A percentile compares a stretch with the other conserved stretches of the same genome.
Conservation (phyloP, 2,113 vertebrate genomes). For the Erinaceus europaeus region DNA sequence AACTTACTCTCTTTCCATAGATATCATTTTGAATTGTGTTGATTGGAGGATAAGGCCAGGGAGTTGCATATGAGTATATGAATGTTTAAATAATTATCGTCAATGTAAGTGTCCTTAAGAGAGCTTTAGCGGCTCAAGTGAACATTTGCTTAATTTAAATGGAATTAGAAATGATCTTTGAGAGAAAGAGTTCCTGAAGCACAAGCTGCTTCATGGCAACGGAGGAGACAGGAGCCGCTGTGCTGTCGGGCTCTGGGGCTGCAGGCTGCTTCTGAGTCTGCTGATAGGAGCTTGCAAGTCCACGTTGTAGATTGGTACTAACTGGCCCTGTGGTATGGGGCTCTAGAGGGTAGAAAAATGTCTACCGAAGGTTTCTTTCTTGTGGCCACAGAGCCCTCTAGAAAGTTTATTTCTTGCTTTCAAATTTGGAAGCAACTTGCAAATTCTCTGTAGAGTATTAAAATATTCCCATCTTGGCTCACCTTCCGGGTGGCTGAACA, state of each 20-base stretch:
- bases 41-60: conserved; percentile 57
- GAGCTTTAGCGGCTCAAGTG: conserved; percentile 67
- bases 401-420: conserved; percentile 55
- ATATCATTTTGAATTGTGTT: conserved; percentile 60
- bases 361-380: conserved; percentile 21
- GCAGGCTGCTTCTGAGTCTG: neutral
- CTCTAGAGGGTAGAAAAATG: conserved; percentile 23
- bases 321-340: conserved; percentile 30
- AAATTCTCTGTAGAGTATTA: conserved; percentile 62
- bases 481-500: conserved; percentile 33
- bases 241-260: conserved; percentile 10
- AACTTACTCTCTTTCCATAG: conserved; percentile 15
- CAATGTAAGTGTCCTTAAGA: conserved; percentile 65
- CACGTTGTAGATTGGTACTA: conserved; percentile 22
- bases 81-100: conserved; percentile 57
- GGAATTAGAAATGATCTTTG: conserved; percentile 73
- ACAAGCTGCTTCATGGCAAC: conserved; percentile 58
- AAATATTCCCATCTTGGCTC: conserved; percentile 43
- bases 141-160: conserved; percentile 76
- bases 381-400: neutral
- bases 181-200: conserved; percentile 64
- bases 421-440: conserved; percentile 48
- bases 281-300: neutral
- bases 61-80: conserved; percentile 48
- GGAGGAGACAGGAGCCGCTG: conserved; percentile 1